Evolutionary conservation across 2,888 invertebrate genomes (phyloP).

Genomic region (Oasisia sp.): DNA sequence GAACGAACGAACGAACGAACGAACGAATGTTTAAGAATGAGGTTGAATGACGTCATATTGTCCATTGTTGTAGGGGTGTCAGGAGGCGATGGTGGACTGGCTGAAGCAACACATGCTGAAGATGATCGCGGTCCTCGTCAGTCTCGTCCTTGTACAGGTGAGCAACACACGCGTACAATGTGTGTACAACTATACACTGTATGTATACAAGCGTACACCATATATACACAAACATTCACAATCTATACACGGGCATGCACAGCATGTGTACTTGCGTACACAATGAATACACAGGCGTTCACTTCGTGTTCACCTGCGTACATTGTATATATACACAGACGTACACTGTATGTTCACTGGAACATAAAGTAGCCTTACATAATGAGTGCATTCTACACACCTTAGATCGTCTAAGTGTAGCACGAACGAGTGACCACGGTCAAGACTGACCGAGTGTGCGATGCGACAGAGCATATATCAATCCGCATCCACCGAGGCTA

Average conservation of each 20-base stretch:
- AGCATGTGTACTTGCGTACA: no score
- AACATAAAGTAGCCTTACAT: no score
- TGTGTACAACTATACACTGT: neutral
- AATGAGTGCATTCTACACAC: neutral
- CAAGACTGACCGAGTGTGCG: neutral
- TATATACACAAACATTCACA: neutral
- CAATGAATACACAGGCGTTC: no score
- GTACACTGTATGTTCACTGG: no score
- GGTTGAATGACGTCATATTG: neutral
- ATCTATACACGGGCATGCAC: no score
- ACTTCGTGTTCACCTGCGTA: no score
- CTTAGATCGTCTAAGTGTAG: neutral
- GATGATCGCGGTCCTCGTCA: neutral
- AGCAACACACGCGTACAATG: neutral
- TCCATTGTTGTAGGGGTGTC: neutral
- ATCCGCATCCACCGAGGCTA: neutral
- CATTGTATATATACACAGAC: no score
- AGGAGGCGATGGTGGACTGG: slow-evolving; percentile 1
- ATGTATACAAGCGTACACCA: neutral
- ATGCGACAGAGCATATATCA: neutral
- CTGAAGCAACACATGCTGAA: neutral
- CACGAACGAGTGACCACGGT: neutral
- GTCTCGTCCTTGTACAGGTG: neutral
- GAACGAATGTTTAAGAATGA: neutral
- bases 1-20: neutral